Evolutionary conservation across 2,113 vertebrate genomes (phyloP), one percentile per base, ranked within the genome.

Genomic region (Semnopithecus entellus): DNA sequence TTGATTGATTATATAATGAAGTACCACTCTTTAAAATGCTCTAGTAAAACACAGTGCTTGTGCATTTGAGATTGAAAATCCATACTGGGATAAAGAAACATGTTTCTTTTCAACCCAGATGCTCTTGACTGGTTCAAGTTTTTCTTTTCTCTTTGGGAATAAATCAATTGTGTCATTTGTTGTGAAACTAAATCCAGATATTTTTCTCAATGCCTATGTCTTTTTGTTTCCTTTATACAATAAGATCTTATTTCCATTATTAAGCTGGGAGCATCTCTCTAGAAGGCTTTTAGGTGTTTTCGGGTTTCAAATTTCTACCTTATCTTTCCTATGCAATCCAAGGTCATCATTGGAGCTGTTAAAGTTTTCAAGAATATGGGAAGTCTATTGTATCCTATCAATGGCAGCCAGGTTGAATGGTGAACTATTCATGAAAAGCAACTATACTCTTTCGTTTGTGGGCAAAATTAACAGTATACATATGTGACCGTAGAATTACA

Each of bases 221-320:
- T 89, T 57, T 88, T 66, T 59, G 55, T 75, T 20, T 38, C 35
- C 85, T 48, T 88, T 48, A 40, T 2, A 94, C 4, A 70, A 2
- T 81, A 48, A 90, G 16, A 79, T 78, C 18, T 66, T 88, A 87
- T 91, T 91, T 72, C 79, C 43, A 73, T 90, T 73, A 68, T 45
- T 73, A 82, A 92, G 20, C 72, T 92, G n/a, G 17, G n/a, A 52
- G 2, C 57, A 89, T 90, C 55, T 75, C 73, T 92, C 38, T 73
- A 43, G 59, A 85, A 94, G 61, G 2, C 68, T 61, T 40, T 88
- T 84, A 94, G 59, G 48, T 43, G 76, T 70, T 89, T 78, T 84
- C 30, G 68, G 38, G 7, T 94, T 94, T 98, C 27, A 43, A 32
- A 72, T 76, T 92, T 88, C n/a, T 43, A 30, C 87, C 45, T 48